These are phyloP conservation scores for Coelinius sp. DNA, from an alignment of 2,888 invertebrate species.

Conservation along the genomic window DNA sequence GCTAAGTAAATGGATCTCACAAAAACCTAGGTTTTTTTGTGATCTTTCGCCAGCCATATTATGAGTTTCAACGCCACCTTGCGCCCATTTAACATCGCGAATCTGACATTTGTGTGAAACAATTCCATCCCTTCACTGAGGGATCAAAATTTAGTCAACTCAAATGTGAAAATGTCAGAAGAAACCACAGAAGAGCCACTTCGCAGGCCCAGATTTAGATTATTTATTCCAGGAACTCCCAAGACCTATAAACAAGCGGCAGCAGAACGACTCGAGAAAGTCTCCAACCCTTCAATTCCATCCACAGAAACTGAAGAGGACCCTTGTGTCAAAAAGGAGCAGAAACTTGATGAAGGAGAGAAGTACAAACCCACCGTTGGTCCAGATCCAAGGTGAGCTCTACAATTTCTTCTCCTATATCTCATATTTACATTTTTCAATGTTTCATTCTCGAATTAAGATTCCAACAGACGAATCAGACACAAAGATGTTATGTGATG, in stretches of 20 bases:
- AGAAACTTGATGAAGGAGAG: slow-evolving; percentile 23
- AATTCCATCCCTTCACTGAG: too few relatives aligned
- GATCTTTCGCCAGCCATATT: too few relatives aligned
- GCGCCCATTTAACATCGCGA: too few relatives aligned
- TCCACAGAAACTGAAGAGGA: slow-evolving; percentile 51
- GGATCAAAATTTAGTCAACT: not conserved
- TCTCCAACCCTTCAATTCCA: not conserved
- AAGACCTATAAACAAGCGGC: not conserved
- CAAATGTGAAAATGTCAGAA: not conserved
- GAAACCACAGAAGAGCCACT: not conserved
- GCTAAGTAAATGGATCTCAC: too few relatives aligned
- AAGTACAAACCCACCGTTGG: slow-evolving; percentile 43
- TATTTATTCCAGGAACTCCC: slow-evolving; percentile 1
- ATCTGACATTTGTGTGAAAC: not conserved
- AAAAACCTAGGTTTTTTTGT: too few relatives aligned
- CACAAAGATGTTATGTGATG: slow-evolving; percentile 62
- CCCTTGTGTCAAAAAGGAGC: slow-evolving; percentile 48
- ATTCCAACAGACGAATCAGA: slow-evolving; percentile 66
- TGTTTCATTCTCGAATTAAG: slow-evolving; percentile 43
- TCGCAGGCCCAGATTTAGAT: not conserved
- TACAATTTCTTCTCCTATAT: not conserved
- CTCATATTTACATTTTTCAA: not conserved
- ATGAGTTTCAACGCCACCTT: too few relatives aligned
- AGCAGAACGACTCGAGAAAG: slow-evolving; percentile 13
- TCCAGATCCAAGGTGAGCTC: slow-evolving; percentile 54